Base-by-base conservation (phyloP, 1,140 invertebrate genomes). In the Drosophila lini region DNA sequence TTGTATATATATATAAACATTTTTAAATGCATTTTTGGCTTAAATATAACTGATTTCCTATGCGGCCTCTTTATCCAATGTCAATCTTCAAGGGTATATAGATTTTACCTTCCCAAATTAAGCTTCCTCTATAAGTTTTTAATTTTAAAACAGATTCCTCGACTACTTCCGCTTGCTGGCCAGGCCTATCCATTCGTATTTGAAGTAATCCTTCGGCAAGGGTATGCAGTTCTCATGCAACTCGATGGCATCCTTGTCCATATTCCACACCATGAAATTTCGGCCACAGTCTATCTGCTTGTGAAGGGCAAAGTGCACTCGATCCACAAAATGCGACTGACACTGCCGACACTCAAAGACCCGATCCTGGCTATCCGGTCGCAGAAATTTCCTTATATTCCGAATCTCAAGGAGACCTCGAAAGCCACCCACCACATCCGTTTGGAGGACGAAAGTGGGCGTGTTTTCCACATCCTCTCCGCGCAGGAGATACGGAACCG, bases 381-480 rank as follows among this genome's bases (percentile, higher is more conserved):
- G 38, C 4, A 85, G 52, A 28, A 85, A 85, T 11, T 63, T 53
- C 1, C 60, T 48, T 3, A 85, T 36, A 57, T 86, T 65, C 0
- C 28, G 44, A 8, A 85, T 68, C 25, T 81, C 50, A 2, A 69
- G 41, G 5, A 85, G 45, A 9, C 79, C 79, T 1, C 16, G 48
- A 59, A 81, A 76, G 8, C 57, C 67, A 0, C 82, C 82, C 3
- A 40, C 32, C 4, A 85, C 74, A 41, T 85, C 60, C 1, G 69
- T 81, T 62, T 86, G 75, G 6, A 85, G 65, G 6, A 86, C 38
- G 47, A 76, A 85, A 4, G 82, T 81, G 16, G 82, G 82, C 5
- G 75, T 86, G 3, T 62, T 76, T 8, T 67, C 36, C 3, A 78
- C 56, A 53, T 85, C 63, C 13, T 85, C 50, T 5, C 62, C 53